These are phyloP conservation scores for Gastracanthus pulcherrimus DNA, from an alignment of 2,888 invertebrate species.

Conservation along the genomic window DNA sequence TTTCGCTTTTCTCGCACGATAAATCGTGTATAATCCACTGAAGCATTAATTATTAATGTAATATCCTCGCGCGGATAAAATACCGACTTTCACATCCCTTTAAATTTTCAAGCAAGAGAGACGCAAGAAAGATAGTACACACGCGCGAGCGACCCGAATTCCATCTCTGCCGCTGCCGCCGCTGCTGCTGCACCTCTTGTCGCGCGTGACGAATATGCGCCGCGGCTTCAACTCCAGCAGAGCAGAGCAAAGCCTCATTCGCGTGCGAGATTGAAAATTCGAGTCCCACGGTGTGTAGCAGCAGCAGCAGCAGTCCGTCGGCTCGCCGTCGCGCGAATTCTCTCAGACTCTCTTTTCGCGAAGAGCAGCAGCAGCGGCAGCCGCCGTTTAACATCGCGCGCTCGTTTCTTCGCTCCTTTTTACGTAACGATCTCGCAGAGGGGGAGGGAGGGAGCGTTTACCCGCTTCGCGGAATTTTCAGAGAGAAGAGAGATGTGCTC, in stretches of 20 bases:
- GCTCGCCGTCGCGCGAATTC: slow-evolving; percentile 66
- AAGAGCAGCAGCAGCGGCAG: no score
- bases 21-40: no score
- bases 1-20: no score
- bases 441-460: slow-evolving; percentile 62
- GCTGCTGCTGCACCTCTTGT: slow-evolving; percentile 58
- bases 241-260: slow-evolving; percentile 63
- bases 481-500: background rate
- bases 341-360: no score
- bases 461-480: slow-evolving; percentile 71
- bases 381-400: slow-evolving; percentile 63
- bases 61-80: background rate
- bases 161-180: slow-evolving; percentile 55
- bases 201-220: slow-evolving; percentile 63
- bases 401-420: slow-evolving; percentile 67
- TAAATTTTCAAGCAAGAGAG: background rate
- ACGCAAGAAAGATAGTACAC: background rate
- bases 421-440: slow-evolving; percentile 71
- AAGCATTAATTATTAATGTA: no score
- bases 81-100: background rate
- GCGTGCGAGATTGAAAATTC: slow-evolving; percentile 70
- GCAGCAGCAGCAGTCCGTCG: no score
- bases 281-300: slow-evolving; percentile 66
- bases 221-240: slow-evolving; percentile 5
- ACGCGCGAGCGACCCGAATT: slow-evolving; percentile 72